Percentiles rank a stretch among this genome's conserved stretches.
phyloP scores from a whole-genome alignment of 2,113 vertebrate genomes.

The Eubucco bourcierii region DNA sequence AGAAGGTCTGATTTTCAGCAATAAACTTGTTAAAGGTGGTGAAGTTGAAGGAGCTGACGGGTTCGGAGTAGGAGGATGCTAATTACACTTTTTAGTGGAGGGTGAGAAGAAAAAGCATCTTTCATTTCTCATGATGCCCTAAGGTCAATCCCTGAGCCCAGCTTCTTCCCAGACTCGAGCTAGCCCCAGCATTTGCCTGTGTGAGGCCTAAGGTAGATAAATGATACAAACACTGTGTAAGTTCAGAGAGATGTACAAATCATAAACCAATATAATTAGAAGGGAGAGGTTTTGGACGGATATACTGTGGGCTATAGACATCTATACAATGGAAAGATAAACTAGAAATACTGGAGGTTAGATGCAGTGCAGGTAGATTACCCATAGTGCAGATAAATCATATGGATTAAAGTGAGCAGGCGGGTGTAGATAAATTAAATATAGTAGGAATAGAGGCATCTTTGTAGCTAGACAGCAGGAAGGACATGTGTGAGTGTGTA shows the following conservation, averaged over 20 bases:
- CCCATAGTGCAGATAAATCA: conserved; percentile 64
- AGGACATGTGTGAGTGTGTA: background rate
- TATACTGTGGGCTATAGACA: conserved; percentile 73
- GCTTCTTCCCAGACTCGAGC: background rate
- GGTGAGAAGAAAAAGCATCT: background rate
- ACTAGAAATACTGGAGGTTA: conserved; percentile 73
- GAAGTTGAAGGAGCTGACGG: background rate
- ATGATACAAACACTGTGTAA: conserved; percentile 32
- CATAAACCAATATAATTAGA: conserved; percentile 71
- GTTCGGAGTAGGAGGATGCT: background rate
- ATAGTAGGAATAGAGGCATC: conserved; percentile 37
- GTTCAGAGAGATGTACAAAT: conserved; percentile 64
- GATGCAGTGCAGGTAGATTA: conserved; percentile 68
- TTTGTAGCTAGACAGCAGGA: conserved; percentile 23
- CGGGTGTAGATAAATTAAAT: conserved; percentile 55
- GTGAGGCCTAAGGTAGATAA: conserved; percentile 42
- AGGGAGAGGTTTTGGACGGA: conserved; percentile 76
- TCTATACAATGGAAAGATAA: conserved; percentile 71
- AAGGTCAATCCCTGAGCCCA: background rate
- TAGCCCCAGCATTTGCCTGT: background rate
- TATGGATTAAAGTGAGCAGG: conserved; percentile 48
- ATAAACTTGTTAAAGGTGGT: background rate
- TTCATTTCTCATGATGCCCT: background rate
- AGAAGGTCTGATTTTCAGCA: background rate
- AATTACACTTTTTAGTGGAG: background rate